phyloP scores from a whole-genome alignment of 2,113 vertebrate genomes.

The Gadus chalcogrammus region DNA sequence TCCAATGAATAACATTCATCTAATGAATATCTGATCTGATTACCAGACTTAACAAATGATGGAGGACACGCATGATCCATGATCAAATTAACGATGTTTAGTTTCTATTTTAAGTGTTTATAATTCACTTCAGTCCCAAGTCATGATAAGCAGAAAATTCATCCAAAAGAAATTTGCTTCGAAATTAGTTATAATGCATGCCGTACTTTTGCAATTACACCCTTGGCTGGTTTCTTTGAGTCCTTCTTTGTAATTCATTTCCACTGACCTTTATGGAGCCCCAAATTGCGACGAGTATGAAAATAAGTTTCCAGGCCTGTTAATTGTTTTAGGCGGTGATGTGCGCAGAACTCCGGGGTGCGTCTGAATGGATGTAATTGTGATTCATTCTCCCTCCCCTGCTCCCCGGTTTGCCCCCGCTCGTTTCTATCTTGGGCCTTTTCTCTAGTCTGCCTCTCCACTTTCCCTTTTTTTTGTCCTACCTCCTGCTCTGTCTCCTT shows the following conservation, averaged over 20 bases:
- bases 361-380: conserved; percentile 60
- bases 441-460: conserved; percentile 3
- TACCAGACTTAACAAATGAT: no score
- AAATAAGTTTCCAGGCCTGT: conserved; percentile 64
- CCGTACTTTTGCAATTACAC: conserved; percentile 77
- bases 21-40: no score
- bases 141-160: conserved; percentile 43
- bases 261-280: conserved; percentile 77
- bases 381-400: conserved; percentile 47
- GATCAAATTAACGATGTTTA: no score
- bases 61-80: no score
- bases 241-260: conserved; percentile 71
- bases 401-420: not conserved
- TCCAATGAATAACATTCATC: no score
- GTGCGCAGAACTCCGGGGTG: conserved; percentile 60
- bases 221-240: conserved; percentile 78
- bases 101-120: no score
- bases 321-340: conserved; percentile 75
- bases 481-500: not conserved
- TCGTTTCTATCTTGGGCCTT: not conserved
- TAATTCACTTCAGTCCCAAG: conserved; percentile 49
- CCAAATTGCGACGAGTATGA: conserved; percentile 58
- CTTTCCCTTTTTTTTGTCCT: not conserved
- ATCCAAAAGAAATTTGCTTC: conserved; percentile 59
- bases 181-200: conserved; percentile 69